Evolutionary conservation across 2,113 vertebrate genomes (phyloP).

Genomic region (Sciurus niger): DNA sequence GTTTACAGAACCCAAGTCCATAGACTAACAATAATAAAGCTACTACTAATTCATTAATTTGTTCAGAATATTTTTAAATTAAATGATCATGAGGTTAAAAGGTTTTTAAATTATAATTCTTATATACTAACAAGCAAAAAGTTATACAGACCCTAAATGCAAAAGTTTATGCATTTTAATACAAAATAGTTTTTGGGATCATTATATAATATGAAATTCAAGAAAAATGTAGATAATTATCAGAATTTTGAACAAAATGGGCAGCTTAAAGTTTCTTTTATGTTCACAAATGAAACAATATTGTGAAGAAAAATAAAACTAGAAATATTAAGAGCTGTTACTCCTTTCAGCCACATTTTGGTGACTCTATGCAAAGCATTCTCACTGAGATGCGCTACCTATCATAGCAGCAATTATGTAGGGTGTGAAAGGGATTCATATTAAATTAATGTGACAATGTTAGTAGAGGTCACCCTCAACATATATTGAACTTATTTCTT

Average conservation of each 20-base stretch:
- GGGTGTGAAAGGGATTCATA: slow-evolving; percentile 50
- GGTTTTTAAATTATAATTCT: not conserved
- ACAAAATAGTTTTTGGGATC: slow-evolving; percentile 27
- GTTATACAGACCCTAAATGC: not conserved
- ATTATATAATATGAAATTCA: slow-evolving; percentile 36
- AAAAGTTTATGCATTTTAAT: slow-evolving; percentile 46
- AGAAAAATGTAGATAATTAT: slow-evolving; percentile 33
- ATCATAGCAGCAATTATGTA: not conserved
- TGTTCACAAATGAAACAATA: slow-evolving; percentile 39
- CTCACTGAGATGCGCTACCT: not conserved
- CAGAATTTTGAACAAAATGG: slow-evolving; percentile 30
- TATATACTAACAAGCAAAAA: slow-evolving; percentile 37
- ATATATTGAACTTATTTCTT: slow-evolving; percentile 72
- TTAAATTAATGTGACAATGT: slow-evolving; percentile 68
- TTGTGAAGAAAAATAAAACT: slow-evolving; percentile 56
- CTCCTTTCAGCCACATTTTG: not conserved
- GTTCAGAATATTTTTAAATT: not conserved
- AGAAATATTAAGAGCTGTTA: not conserved
- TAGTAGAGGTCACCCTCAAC: slow-evolving; percentile 57
- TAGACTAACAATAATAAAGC: slow-evolving; percentile 24
- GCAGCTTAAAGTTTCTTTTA: not conserved
- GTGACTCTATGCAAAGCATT: not conserved
- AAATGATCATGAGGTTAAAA: slow-evolving; percentile 35
- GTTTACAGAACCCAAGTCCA: slow-evolving; percentile 46
- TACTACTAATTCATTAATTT: slow-evolving; percentile 27